phyloP scores from a whole-genome alignment of 2,888 invertebrate species.

The Limnephilus auricula region DNA sequence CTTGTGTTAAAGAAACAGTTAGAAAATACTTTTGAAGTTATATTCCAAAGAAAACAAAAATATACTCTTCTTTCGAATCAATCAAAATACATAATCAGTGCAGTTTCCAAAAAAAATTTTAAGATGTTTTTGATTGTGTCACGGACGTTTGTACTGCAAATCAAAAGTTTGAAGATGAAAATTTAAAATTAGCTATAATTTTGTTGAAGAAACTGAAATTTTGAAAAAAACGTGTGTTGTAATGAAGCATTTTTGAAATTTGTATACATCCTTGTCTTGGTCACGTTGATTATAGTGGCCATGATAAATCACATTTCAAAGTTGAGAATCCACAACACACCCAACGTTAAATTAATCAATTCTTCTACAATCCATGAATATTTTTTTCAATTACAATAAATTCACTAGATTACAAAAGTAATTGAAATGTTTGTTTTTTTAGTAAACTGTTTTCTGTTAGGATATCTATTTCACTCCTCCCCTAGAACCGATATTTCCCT shows the following conservation, averaged over 20 bases:
- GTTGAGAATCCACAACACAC: not conserved
- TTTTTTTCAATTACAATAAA: slow-evolving; percentile 35
- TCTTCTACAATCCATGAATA: not conserved
- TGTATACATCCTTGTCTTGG: not conserved
- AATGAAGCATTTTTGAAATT: not conserved
- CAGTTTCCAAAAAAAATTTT: slow-evolving; percentile 4
- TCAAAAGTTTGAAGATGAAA: not conserved
- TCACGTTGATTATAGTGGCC: not conserved
- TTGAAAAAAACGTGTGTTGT: not conserved
- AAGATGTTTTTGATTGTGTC: not conserved
- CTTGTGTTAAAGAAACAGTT: not conserved
- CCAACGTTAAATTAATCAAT: not conserved
- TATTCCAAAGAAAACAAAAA: slow-evolving; percentile 10
- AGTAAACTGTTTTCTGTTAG: slow-evolving; percentile 6
- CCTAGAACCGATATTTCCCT: not conserved
- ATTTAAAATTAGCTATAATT: not conserved
- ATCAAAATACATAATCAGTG: not conserved
- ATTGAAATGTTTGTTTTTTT: slow-evolving; percentile 2
- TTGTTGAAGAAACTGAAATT: not conserved
- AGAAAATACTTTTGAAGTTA: slow-evolving; percentile 3
- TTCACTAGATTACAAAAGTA: slow-evolving; percentile 2
- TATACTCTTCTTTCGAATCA: not conserved
- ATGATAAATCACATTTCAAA: slow-evolving; percentile 18
- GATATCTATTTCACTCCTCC: slow-evolving; percentile 7
- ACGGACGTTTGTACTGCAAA: not conserved